Percentiles rank a stretch among this genome's conserved stretches.
phyloP scores from a whole-genome alignment of 2,113 vertebrate species.

The Archocentrus centrarchus region DNA sequence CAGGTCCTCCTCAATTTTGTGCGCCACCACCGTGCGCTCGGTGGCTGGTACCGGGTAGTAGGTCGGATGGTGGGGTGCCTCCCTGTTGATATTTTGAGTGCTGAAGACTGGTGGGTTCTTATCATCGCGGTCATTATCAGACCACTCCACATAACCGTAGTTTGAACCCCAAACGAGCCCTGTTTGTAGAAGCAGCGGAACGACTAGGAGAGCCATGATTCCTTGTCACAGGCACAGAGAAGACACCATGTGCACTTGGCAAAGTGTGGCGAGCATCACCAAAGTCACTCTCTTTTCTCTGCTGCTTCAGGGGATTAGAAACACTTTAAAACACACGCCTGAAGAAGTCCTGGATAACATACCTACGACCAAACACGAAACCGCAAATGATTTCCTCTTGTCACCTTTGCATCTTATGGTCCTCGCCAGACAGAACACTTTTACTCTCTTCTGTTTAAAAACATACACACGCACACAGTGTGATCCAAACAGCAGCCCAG shows the following conservation, averaged over 20 bases:
- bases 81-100: slow-evolving; percentile 74
- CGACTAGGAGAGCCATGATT: slow-evolving; percentile 81
- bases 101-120: slow-evolving; percentile 75
- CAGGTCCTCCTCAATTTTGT: slow-evolving; percentile 90
- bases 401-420: not conserved
- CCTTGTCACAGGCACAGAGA: slow-evolving; percentile 32
- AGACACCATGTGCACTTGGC: slow-evolving; percentile 44
- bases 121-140: slow-evolving; percentile 80
- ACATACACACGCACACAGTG: accelerated
- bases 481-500: not conserved
- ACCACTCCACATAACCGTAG: slow-evolving; percentile 85
- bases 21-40: slow-evolving; percentile 87
- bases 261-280: slow-evolving; percentile 58
- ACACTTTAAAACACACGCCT: not conserved
- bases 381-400: not conserved
- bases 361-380: not conserved
- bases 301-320: slow-evolving; percentile 6
- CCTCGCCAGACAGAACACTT: not conserved
- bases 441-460: not conserved
- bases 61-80: slow-evolving; percentile 76
- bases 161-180: slow-evolving; percentile 78
- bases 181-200: slow-evolving; percentile 81
- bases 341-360: not conserved
- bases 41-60: slow-evolving; percentile 78
- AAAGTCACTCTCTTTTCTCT: not conserved